These are phyloP conservation scores for Todiramphus saurophagus DNA, from an alignment of 2,113 vertebrate species.

Conservation along the genomic window DNA sequence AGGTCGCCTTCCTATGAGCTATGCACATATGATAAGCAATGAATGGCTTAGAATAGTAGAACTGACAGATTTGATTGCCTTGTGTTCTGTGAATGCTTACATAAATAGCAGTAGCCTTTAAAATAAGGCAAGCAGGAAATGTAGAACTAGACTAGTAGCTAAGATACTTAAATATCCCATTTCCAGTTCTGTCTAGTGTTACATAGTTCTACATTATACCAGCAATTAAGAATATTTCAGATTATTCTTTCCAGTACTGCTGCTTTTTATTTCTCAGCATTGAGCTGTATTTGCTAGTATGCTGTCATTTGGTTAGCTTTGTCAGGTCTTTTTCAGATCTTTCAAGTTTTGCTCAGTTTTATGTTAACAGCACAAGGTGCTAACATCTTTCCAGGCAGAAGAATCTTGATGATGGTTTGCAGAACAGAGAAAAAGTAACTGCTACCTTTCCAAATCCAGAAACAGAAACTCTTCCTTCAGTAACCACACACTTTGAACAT, in stretches of 20 bases:
- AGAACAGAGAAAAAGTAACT: not conserved
- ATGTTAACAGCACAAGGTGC: not conserved
- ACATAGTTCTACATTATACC: not conserved
- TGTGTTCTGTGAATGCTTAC: not conserved
- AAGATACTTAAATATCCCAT: not conserved
- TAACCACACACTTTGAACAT: not conserved
- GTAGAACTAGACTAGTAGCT: not conserved
- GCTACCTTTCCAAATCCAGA: not conserved
- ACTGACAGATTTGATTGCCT: not conserved
- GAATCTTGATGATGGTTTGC: not conserved
- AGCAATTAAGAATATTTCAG: not conserved
- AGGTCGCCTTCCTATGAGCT: not conserved
- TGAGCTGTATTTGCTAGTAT: not conserved
- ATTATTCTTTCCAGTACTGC: not conserved
- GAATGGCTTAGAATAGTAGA: not conserved
- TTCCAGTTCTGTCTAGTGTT: not conserved
- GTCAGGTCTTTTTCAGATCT: not conserved
- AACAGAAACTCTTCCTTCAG: not conserved
- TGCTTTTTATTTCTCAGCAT: not conserved
- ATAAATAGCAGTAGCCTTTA: not conserved
- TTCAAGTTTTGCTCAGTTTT: not conserved
- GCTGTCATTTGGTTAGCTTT: not conserved
- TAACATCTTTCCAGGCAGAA: not conserved
- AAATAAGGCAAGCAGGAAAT: not conserved
- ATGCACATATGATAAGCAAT: not conserved